Evolutionary conservation across 2,113 vertebrate species (phyloP), one percentile per base, ranked within the genome.

Genomic region (Lota lota): DNA sequence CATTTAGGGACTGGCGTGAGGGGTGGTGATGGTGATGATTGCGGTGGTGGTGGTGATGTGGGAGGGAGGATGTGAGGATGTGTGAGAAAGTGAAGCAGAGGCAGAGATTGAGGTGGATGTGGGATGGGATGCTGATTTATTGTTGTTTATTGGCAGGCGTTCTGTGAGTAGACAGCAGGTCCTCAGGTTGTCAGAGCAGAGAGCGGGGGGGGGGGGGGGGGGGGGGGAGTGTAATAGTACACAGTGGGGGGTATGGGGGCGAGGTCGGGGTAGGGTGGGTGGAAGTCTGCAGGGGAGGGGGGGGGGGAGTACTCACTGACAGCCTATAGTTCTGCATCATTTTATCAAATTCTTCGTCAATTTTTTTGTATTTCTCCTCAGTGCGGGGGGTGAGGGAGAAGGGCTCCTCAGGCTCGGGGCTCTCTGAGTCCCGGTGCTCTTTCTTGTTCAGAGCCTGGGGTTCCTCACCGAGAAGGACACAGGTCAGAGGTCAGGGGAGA

Each of bases 281-380:
- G 63, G 66, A 72, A 74, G 70, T 76, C 78, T 80, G 75, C 82
- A 73, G 75, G 81, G 4, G 82, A 83, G 75, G 21, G 61, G 63
- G 50, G 66, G 69, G 84, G 81, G 82, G 79, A 81, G 93, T 98
- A 98, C 96, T 98, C 96, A 98, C 96, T 94, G 96, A 93, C 94
- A 98, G 95, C 93, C 97, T 95, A 97, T 99, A 98, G 93, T 92
- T 97, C 94, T 97, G 97, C 97, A 99, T 99, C 97, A 99, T 99
- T 96, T 96, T 98, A 99, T 99, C 97, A 98, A 99, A 99, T 84
- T 99, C 97, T 95, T 99, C 97, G 94, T 99, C 96, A 96, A 99
- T 99, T 94, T 97, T 99, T 98, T 96, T 98, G 96, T 99, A 99
- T 92, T 98, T 99, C 94, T 99, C 97, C 80, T 99, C 95, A 87